Conservation (phyloP, 2,797 vertebrate genomes). For the Dromococcyx pavoninus region DNA sequence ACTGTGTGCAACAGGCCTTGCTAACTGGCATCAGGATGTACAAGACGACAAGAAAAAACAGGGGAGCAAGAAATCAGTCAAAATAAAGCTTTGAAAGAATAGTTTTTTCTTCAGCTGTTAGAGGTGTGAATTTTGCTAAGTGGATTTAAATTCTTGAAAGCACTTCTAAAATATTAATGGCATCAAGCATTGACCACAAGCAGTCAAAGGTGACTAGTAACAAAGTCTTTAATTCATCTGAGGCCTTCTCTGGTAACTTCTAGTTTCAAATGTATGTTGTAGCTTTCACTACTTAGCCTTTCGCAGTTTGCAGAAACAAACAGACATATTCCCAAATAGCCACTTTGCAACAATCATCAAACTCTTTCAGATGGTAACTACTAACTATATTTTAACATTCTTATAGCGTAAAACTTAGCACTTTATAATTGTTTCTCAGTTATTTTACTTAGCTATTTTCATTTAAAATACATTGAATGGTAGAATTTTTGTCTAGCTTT, state of each 20-base stretch:
- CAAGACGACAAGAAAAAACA: not conserved
- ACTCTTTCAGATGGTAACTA: not conserved
- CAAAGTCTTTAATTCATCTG: not conserved
- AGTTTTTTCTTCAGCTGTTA: not conserved
- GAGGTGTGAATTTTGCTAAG: not conserved
- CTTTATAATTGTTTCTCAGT: not conserved
- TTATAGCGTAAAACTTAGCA: not conserved
- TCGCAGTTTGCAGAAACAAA: not conserved
- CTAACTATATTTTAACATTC: not conserved
- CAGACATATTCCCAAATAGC: not conserved
- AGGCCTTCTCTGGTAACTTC: not conserved
- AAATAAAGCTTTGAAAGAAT: not conserved
- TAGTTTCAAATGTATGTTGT: not conserved
- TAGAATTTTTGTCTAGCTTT: not conserved
- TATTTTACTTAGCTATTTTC: not conserved
- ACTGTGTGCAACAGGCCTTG: not conserved
- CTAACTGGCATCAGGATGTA: not conserved
- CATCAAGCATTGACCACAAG: not conserved
- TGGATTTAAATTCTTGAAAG: not conserved
- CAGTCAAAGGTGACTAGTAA: not conserved
- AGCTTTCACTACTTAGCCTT: not conserved
- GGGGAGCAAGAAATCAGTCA: not conserved
- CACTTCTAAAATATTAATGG: not conserved
- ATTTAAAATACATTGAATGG: not conserved
- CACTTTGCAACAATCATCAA: not conserved